Evolutionary conservation across 2,797 vertebrate species (phyloP).

Genomic region (Pangasius sanitwongsei): DNA sequence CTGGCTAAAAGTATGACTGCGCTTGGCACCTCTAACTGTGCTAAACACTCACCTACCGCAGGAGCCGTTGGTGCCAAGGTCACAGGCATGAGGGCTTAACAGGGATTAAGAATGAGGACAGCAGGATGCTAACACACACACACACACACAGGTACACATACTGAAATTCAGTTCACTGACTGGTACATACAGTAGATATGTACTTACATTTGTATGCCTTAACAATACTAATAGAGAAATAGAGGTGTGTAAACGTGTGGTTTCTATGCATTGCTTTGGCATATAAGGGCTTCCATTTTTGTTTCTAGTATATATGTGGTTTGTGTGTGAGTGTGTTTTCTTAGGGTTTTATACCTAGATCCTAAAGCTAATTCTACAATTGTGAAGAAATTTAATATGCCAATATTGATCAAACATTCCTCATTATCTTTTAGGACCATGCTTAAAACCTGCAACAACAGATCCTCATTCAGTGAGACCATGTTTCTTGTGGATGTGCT

Average conservation of each 20-base stretch:
- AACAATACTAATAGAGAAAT: too few relatives aligned
- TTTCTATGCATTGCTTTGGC: not conserved
- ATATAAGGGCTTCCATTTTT: not conserved
- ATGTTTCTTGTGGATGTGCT: not conserved
- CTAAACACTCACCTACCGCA: constrained; percentile 51
- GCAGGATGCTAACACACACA: constrained; percentile 12
- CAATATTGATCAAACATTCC: not conserved
- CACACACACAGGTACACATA: constrained; percentile 21
- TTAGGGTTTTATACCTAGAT: not conserved
- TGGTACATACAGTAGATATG: not conserved
- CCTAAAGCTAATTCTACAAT: not conserved
- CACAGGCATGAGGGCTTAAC: constrained; percentile 57
- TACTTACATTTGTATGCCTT: not conserved
- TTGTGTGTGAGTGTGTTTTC: not conserved
- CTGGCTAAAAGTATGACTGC: constrained; percentile 28
- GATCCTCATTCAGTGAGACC: not conserved
- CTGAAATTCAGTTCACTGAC: not conserved
- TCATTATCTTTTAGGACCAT: not conserved
- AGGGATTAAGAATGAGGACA: constrained; percentile 55
- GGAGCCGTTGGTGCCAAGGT: constrained; percentile 56
- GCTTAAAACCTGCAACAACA: not conserved
- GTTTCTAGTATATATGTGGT: not conserved
- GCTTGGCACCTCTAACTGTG: constrained; percentile 12
- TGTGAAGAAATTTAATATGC: not conserved
- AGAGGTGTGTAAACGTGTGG: not conserved